Percentiles rank a stretch among this genome's conserved stretches.
Evolutionary conservation across 1,140 invertebrate genomes (phyloP).

Genomic region (Neelides sp.): DNA sequence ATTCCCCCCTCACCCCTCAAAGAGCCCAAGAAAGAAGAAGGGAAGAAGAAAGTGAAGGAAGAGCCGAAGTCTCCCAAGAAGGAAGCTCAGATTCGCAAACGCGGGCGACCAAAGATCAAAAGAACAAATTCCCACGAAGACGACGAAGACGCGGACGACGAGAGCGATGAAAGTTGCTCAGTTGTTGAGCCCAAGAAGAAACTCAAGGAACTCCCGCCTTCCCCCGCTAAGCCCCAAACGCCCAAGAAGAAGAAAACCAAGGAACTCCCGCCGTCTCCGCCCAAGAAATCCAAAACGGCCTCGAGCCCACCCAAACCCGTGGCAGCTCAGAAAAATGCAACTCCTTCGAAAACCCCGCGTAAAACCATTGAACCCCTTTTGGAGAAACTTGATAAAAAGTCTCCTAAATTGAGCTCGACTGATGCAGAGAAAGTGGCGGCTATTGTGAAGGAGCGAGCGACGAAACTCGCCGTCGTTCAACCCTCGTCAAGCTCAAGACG

Average conservation of each 20-base stretch:
- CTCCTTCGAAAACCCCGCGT: slow-evolving; percentile 1
- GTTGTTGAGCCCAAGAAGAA: neutral
- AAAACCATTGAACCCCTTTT: neutral
- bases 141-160: neutral
- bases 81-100: neutral
- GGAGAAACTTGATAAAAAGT: slow-evolving; percentile 5
- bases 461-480: slow-evolving; percentile 10
- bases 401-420: slow-evolving; percentile 16
- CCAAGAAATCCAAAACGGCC: neutral
- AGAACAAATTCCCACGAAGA: too few relatives aligned
- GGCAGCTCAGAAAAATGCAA: neutral
- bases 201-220: neutral
- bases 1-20: too few relatives aligned
- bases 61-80: neutral
- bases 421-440: slow-evolving; percentile 26
- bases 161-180: too few relatives aligned
- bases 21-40: too few relatives aligned
- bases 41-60: slow-evolving; percentile 1
- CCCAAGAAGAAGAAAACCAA: slow-evolving; percentile 12
- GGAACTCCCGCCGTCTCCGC: too few relatives aligned
- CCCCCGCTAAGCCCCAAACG: neutral
- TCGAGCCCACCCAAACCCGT: slow-evolving; percentile 1
- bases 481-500: neutral
- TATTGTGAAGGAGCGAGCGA: slow-evolving; percentile 25
- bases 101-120: too few relatives aligned